Percentiles rank a stretch among this genome's conserved stretches.
phyloP scores from a whole-genome alignment of 2,797 vertebrate genomes.

The Semaprochilodus insignis region DNA sequence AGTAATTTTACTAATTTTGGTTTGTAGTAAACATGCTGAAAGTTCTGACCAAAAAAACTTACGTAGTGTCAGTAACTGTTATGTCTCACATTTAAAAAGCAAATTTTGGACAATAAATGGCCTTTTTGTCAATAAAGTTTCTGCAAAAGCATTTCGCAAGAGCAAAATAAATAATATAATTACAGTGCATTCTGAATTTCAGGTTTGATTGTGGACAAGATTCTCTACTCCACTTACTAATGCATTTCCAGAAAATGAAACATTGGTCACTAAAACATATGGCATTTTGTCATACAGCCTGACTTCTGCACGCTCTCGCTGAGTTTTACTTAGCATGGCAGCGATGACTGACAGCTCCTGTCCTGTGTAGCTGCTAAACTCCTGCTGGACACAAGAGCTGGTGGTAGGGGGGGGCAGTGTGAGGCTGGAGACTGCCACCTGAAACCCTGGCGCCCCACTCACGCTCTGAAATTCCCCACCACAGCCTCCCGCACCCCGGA shows the following conservation, averaged over 20 bases:
- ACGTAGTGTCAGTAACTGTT: too few relatives aligned
- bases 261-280: not conserved
- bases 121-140: too few relatives aligned
- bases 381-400: conserved; percentile 72
- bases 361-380: conserved; percentile 74
- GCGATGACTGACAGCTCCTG: conserved; percentile 77
- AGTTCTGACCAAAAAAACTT: too few relatives aligned
- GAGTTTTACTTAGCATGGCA: conserved; percentile 53
- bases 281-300: conserved; percentile 36
- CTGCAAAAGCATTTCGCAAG: not conserved
- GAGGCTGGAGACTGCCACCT: conserved; percentile 73
- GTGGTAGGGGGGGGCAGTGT: conserved; percentile 55
- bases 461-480: conserved; percentile 76
- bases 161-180: too few relatives aligned
- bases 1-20: too few relatives aligned
- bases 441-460: conserved; percentile 71
- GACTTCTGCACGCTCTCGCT: conserved; percentile 70
- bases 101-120: too few relatives aligned
- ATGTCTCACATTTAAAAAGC: too few relatives aligned
- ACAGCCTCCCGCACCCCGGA: conserved; percentile 75
- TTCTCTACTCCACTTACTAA: not conserved
- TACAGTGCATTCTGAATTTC: too few relatives aligned
- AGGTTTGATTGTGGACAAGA: too few relatives aligned
- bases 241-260: not conserved
- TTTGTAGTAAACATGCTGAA: too few relatives aligned